These are phyloP conservation scores for Pampus argenteus DNA, from an alignment of 2,797 vertebrate species.

Conservation along the genomic window DNA sequence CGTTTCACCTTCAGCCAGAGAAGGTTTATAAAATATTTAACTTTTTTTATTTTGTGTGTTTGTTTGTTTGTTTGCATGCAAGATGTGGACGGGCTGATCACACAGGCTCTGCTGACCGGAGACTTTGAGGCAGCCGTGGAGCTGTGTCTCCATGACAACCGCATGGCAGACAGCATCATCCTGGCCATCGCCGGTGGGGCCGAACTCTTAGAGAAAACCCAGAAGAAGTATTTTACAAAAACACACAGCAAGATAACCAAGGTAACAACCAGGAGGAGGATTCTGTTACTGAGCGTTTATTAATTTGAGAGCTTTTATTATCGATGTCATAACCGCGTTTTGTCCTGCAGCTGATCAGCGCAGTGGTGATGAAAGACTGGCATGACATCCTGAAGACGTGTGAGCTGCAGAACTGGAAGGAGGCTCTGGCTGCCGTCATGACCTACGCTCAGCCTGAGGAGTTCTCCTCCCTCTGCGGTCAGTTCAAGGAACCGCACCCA, in stretches of 20 bases:
- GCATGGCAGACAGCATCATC: constrained; percentile 97
- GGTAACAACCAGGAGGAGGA: constrained; percentile 68
- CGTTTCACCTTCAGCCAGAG: not conserved
- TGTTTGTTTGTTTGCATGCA: not conserved
- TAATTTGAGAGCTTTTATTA: not conserved
- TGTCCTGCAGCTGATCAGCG: constrained; percentile 91
- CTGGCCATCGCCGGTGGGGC: constrained; percentile 94
- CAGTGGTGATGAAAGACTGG: constrained; percentile 97
- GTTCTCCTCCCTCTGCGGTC: constrained; percentile 93
- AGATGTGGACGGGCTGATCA: constrained; percentile 97
- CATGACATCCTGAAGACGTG: constrained; percentile 93
- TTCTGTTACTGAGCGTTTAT: not conserved
- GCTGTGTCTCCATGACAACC: constrained; percentile 95
- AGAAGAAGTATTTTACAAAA: constrained; percentile 93
- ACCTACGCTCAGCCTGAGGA: constrained; percentile 94
- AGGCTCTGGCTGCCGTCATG: constrained; percentile 95
- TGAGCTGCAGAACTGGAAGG: constrained; percentile 95
- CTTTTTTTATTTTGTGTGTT: not conserved
- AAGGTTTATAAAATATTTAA: not conserved
- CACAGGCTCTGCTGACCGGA: constrained; percentile 93
- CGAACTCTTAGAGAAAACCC: constrained; percentile 92
- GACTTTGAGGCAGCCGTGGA: constrained; percentile 95
- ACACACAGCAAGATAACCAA: constrained; percentile 94
- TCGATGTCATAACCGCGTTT: not conserved
- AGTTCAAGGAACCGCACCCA: constrained; percentile 41